Conservation (phyloP, 2,888 invertebrate species). For the Lasioglossum malachurum region DNA sequence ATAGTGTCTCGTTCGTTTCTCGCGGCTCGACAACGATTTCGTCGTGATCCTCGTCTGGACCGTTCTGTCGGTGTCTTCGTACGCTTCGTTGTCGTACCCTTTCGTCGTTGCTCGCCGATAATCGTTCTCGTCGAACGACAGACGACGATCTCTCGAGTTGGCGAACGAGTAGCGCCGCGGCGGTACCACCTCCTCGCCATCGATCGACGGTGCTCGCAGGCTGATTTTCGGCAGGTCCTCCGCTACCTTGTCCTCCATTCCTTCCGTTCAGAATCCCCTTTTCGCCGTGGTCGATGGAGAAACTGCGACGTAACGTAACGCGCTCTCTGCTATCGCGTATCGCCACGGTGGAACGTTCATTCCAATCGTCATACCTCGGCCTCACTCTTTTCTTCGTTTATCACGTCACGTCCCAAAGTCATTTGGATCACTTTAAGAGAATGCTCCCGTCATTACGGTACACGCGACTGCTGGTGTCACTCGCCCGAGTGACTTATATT, state of each 20-base stretch:
- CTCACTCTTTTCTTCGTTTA: constrained; percentile 65
- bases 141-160: constrained; percentile 38
- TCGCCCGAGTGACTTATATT: constrained; percentile 66
- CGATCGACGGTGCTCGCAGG: constrained; percentile 13
- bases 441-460: constrained; percentile 58
- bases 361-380: constrained; percentile 60
- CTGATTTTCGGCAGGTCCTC: constrained; percentile 12
- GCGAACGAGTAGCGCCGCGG: constrained; percentile 31
- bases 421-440: constrained; percentile 64
- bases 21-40: constrained; percentile 33
- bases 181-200: not conserved
- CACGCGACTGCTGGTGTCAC: constrained; percentile 63
- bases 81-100: constrained; percentile 19
- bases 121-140: constrained; percentile 38
- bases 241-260: constrained; percentile 23
- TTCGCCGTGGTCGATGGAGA: constrained; percentile 30
- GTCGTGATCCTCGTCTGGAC: constrained; percentile 31
- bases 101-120: constrained; percentile 1
- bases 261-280: constrained; percentile 2
- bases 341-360: constrained; percentile 63
- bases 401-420: constrained; percentile 65
- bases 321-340: constrained; percentile 59
- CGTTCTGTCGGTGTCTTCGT: constrained; percentile 19
- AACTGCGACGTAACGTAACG: constrained; percentile 55
- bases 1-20: constrained; percentile 70